Percentiles rank a stretch among this genome's conserved stretches.
phyloP scores from a whole-genome alignment of 2,113 vertebrate species.

The Chitala chitala region DNA sequence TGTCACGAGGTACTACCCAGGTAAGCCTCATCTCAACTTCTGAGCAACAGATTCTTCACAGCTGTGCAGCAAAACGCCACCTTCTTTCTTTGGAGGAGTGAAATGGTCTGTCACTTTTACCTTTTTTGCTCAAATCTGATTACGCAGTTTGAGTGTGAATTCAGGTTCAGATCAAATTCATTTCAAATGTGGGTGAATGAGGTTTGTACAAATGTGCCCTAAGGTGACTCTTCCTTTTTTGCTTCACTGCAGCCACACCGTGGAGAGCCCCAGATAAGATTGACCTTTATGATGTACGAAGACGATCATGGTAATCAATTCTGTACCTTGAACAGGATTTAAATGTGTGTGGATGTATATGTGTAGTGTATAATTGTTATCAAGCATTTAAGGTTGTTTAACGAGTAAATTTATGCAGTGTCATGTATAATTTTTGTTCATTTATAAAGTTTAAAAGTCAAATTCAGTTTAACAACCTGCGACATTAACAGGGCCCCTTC shows the following conservation, averaged over 20 bases:
- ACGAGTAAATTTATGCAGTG: background rate
- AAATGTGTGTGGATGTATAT: background rate
- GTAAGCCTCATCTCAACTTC: slow-evolving; percentile 49
- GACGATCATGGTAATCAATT: slow-evolving; percentile 87
- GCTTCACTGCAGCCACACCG: slow-evolving; percentile 69
- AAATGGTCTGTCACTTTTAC: no score
- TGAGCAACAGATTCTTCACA: background rate
- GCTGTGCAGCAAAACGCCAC: no score
- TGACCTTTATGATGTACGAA: slow-evolving; percentile 92
- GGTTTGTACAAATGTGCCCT: background rate
- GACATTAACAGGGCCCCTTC: no score
- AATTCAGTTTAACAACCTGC: no score
- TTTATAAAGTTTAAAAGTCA: no score
- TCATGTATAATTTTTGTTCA: no score
- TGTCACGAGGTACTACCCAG: slow-evolving; percentile 93
- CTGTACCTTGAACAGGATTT: background rate
- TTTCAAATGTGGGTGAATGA: background rate
- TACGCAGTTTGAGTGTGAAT: background rate
- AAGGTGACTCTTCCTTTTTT: background rate
- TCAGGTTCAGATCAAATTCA: background rate
- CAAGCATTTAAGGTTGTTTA: background rate
- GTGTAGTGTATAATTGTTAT: background rate
- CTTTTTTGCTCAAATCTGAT: no score
- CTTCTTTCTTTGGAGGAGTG: no score
- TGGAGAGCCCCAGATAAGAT: slow-evolving; percentile 97